These are phyloP conservation scores for Pongo abelii DNA, from an alignment of 2,113 vertebrate genomes.

Conservation along the genomic window DNA sequence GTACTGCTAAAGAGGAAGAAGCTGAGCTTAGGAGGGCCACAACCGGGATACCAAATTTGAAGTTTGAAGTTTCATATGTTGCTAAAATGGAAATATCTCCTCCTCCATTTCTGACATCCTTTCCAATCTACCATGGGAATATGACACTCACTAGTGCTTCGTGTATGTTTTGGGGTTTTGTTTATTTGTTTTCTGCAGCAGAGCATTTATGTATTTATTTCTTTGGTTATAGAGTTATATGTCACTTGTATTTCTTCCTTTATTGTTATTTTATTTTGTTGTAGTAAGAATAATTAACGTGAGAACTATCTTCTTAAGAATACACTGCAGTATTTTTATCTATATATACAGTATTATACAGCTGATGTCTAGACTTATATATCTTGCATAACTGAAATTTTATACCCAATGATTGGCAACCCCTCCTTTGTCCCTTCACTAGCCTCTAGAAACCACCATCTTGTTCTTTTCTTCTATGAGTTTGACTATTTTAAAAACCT, in stretches of 20 bases:
- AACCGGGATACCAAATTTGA: neutral
- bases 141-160: neutral
- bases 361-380: too few relatives aligned
- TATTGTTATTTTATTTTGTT: neutral
- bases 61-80: neutral
- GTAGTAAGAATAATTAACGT: neutral
- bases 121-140: neutral
- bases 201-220: neutral
- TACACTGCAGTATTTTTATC: neutral
- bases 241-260: neutral
- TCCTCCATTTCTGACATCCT: neutral
- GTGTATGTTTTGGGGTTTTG: neutral
- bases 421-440: neutral
- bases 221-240: neutral
- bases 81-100: neutral
- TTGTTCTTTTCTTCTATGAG: neutral
- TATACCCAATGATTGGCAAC: neutral
- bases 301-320: neutral
- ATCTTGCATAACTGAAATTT: neutral
- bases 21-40: neutral
- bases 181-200: neutral
- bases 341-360: accelerated
- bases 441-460: accelerated
- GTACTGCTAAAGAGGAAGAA: neutral
- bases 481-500: neutral